phyloP scores from a whole-genome alignment of 2,888 invertebrate genomes.

The Xestia sexstrigata region DNA sequence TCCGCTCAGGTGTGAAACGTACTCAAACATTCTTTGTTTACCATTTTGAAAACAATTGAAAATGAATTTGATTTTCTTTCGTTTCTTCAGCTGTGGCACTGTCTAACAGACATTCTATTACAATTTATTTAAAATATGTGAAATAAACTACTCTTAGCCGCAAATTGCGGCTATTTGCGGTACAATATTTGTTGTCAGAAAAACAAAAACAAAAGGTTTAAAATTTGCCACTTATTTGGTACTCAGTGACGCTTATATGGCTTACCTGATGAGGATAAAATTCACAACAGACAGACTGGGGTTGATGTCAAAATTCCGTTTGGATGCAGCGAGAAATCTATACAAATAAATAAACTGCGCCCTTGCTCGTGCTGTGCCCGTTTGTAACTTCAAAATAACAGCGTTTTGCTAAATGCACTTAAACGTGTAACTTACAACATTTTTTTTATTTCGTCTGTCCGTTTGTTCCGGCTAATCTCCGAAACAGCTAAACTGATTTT shows the following conservation, averaged over 20 bases:
- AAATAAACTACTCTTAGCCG: neutral
- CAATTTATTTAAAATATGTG: slow-evolving; percentile 11
- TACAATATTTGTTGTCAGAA: neutral
- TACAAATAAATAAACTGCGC: no score
- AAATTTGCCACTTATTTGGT: neutral
- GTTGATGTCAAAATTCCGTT: neutral
- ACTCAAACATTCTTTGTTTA: slow-evolving; percentile 21
- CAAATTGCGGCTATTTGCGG: neutral
- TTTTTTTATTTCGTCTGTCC: no score
- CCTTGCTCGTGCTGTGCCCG: no score
- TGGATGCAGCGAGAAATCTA: no score
- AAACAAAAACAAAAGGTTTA: neutral
- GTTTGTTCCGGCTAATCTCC: no score
- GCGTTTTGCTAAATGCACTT: no score
- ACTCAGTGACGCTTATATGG: neutral
- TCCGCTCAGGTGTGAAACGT: slow-evolving; percentile 10
- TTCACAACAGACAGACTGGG: neutral
- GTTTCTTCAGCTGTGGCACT: slow-evolving; percentile 13
- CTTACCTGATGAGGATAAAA: neutral
- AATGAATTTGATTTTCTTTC: slow-evolving; percentile 21
- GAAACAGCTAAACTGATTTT: no score
- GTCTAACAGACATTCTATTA: slow-evolving; percentile 13
- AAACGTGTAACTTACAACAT: no score
- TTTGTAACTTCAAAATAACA: no score
- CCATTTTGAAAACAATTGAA: slow-evolving; percentile 20